Conservation (phyloP, 2,888 invertebrate genomes). For the Sussaba pulchella region DNA sequence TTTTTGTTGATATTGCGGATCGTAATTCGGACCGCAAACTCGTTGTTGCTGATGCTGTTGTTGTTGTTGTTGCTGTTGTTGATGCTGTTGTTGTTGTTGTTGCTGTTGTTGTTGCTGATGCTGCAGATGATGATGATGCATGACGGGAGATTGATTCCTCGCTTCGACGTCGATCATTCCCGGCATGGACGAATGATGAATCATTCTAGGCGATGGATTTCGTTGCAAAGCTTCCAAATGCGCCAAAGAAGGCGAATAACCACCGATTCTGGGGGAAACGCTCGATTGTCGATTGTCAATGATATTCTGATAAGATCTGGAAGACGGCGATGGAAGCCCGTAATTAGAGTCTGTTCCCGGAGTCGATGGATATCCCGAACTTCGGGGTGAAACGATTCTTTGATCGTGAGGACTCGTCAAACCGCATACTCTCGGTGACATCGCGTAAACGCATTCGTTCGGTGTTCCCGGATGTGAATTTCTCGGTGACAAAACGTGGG, state of each 20-base stretch:
- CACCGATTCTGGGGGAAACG: slow-evolving; percentile 72
- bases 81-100: slow-evolving; percentile 60
- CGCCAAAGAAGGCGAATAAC: slow-evolving; percentile 71
- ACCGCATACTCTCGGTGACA: slow-evolving; percentile 76
- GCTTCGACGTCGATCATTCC: slow-evolving; percentile 61
- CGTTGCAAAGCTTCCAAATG: slow-evolving; percentile 74
- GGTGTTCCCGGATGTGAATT: slow-evolving; percentile 78
- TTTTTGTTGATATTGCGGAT: slow-evolving; percentile 70
- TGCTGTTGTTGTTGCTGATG: slow-evolving; percentile 3
- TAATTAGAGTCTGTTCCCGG: slow-evolving; percentile 73
- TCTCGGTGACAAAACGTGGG: slow-evolving; percentile 79
- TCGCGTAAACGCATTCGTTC: slow-evolving; percentile 72
- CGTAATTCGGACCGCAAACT: slow-evolving; percentile 64
- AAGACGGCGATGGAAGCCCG: slow-evolving; percentile 73
- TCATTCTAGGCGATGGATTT: slow-evolving; percentile 70
- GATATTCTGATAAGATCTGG: slow-evolving; percentile 74
- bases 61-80: slow-evolving; percentile 9
- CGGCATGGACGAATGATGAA: slow-evolving; percentile 63
- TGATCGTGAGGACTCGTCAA: slow-evolving; percentile 77
- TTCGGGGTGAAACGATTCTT: slow-evolving; percentile 77
- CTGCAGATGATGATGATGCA: slow-evolving; percentile 62
- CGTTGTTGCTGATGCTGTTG: slow-evolving; percentile 66
- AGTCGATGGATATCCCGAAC: slow-evolving; percentile 76
- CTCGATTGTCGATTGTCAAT: slow-evolving; percentile 75
- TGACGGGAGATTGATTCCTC: slow-evolving; percentile 72